Evolutionary conservation across 2,113 vertebrate genomes (phyloP), one percentile per base, ranked within the genome.

Genomic region (Lutjanus erythropterus): DNA sequence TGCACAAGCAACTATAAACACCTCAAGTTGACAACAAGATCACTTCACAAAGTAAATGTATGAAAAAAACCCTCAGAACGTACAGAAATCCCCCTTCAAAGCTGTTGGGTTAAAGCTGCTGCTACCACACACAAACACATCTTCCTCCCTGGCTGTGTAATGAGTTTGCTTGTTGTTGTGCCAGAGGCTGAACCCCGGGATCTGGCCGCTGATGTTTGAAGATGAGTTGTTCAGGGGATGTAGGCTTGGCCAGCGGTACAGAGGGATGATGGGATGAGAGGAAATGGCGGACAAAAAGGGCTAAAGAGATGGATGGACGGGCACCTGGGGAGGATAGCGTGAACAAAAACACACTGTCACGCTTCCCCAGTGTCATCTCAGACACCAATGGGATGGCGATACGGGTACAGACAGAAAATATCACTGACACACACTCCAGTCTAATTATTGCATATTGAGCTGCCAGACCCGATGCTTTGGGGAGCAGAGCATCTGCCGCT

Each of bases 401-500:
- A 27, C 2, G 25, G n/a, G 15, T 66, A 56, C 50, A 69, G 31
- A 75, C 66, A 42, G 53, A 67, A 80, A 75, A 41, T 82, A 33
- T 58, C 55, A 61, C 66, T 23, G 44, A 72, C 41, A 64, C 29
- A 37, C 60, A 16, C 64, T 76, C 42, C n/a, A 42, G 75, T 86
- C 80, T 82, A 81, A 86, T 86, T 71, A 73, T 71, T 86, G 79
- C 53, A 68, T 52, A 31, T 27, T 69, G 65, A 89, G 78, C 79
- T 86, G 84, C 81, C 87, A 84, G 70, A 71, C 53, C 80, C 0
- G 31, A 39, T 64, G 86, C 88, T 84, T 61, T 21, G 5, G 82
- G 86, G 86, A 91, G 75, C 27, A 64, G 73, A 84, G 81, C 91
- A 86, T 91, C 84, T 91, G 87, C 80, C 75, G 10, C 78, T 42